Base-by-base conservation (phyloP, 2,888 invertebrate species). In the Parasteatoda lunata region DNA sequence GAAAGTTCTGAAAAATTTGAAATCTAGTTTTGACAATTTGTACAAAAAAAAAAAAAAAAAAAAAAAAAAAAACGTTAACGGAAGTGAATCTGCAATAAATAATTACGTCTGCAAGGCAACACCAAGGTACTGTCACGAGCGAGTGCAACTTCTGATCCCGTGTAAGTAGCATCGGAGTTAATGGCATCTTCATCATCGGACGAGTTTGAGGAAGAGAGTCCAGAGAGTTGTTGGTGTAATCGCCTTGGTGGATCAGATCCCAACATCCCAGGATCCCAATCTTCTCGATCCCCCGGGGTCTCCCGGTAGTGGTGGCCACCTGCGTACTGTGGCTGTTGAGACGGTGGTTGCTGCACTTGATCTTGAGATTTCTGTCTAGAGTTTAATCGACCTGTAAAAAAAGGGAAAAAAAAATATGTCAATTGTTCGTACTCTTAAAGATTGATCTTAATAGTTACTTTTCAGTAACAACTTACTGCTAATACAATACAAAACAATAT, bases 111-210 rank as follows among this genome's bases (percentile, higher is more conserved):
- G 52, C 80, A 69, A 59, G 84, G 95, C 90, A 96, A 95, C 90
- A 96, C 95, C 90, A 96, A 94, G 90, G 96, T 96, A 75, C 95
- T 95, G 91, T 96, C 96, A 91, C 96, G 94, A 91, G 96, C 95
- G 90, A 96, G 94, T 91, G 96, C 96, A 92, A 96, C 93, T 93
- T 96, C 96, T 47, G 96, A 95, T 92, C 96, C 96, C 64, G 96
- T 96, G 91, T 96, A 94, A 49, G 96, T 96, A 68, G 95, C 96
- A 94, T 96, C 96, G 89, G 96, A 96, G 89, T 95, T 95, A 70
- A 88, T 88, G 66, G 80, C 87, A 95, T 96, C 96, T 92, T 96
- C 96, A 89, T 88, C 88, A 59, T 80, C 84, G 13, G 88, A 88
- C n/a, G 84, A 84, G 13, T 76, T 79, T 7, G 88, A 84, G 7